These are phyloP conservation scores for Malurus elegans DNA, from an alignment of 2,113 vertebrate genomes.

Conservation along the genomic window DNA sequence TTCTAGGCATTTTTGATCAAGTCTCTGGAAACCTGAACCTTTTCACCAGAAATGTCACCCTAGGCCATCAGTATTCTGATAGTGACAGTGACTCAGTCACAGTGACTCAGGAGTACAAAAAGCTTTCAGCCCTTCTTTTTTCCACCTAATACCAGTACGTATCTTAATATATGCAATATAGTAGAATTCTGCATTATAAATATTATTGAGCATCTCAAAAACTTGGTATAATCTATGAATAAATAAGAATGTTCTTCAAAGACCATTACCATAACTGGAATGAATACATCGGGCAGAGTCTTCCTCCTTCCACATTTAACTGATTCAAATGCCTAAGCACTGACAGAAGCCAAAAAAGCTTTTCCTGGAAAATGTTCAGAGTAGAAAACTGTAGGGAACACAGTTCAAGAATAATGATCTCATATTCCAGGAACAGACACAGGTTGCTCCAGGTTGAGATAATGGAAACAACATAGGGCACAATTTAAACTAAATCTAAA, in stretches of 20 bases:
- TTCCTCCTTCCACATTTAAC: background rate
- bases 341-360: background rate
- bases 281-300: background rate
- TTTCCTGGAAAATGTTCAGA: background rate
- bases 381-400: background rate
- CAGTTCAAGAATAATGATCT: slow-evolving; percentile 9
- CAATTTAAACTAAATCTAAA: slow-evolving; percentile 32
- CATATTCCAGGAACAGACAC: slow-evolving; percentile 30
- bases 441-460: background rate
- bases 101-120: background rate
- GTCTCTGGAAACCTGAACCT: background rate
- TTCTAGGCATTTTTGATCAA: background rate
- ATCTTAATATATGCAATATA: background rate
- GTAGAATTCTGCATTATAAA: background rate
- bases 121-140: background rate
- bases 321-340: background rate
- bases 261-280: background rate
- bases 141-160: background rate
- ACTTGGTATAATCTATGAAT: background rate
- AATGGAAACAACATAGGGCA: slow-evolving; percentile 14
- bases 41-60: background rate
- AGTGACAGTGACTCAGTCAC: background rate
- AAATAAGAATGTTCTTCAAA: background rate
- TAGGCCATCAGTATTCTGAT: background rate
- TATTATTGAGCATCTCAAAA: background rate